These are phyloP conservation scores for Corythaixoides concolor DNA, from an alignment of 2,113 vertebrate species.

Conservation along the genomic window DNA sequence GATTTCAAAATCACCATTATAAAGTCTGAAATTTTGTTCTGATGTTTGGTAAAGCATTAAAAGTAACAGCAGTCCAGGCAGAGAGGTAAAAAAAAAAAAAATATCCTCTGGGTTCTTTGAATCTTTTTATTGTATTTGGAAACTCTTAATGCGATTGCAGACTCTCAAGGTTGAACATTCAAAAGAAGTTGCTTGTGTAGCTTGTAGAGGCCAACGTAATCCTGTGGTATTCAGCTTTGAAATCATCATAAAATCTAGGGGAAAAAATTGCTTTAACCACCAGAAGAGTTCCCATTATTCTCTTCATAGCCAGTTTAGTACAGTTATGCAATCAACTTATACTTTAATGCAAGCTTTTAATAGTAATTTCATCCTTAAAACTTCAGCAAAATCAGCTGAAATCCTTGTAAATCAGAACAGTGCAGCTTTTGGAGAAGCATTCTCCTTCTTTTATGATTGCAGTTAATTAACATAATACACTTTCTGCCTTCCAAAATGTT, in stretches of 20 bases:
- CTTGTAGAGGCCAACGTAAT: background rate
- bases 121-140: background rate
- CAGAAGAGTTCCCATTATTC: background rate
- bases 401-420: slow-evolving; percentile 22
- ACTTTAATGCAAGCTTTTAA: background rate
- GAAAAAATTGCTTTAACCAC: background rate
- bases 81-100: background rate
- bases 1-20: background rate
- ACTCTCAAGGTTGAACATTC: background rate
- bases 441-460: slow-evolving; percentile 3
- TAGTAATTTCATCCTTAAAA: background rate
- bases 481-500: slow-evolving; percentile 10
- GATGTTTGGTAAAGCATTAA: background rate
- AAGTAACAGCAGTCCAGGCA: background rate
- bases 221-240: background rate
- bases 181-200: background rate
- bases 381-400: slow-evolving; percentile 41
- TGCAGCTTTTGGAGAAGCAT: background rate
- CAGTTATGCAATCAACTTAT: background rate
- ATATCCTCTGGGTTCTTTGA: background rate
- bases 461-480: slow-evolving; percentile 35
- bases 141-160: background rate
- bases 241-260: background rate
- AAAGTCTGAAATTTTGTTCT: background rate
- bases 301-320: background rate